Conservation (phyloP, 1,140 invertebrate species). For the Drosophila simulans region DNA sequence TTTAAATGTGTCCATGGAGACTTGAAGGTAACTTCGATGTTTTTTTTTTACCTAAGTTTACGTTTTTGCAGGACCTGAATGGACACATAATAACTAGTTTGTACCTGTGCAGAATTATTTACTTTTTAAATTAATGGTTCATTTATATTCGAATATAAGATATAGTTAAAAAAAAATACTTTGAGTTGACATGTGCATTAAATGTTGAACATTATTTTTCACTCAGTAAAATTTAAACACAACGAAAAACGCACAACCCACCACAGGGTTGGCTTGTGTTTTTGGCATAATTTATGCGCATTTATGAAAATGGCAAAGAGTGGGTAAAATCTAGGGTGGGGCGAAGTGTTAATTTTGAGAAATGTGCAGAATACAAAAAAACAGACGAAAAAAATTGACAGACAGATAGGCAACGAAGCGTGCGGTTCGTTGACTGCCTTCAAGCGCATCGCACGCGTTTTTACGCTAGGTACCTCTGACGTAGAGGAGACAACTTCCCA, state of each 20-base stretch:
- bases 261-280: slow-evolving; percentile 62
- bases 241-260: slow-evolving; percentile 43
- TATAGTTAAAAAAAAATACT: slow-evolving; percentile 10
- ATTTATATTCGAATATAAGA: too few relatives aligned
- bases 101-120: background rate
- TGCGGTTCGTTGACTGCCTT: slow-evolving; percentile 42
- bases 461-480: slow-evolving; percentile 26
- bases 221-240: slow-evolving; percentile 64
- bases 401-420: slow-evolving; percentile 38
- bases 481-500: slow-evolving; percentile 53
- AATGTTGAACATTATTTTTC: slow-evolving; percentile 80
- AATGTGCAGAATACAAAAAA: slow-evolving; percentile 35
- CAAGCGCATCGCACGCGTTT: slow-evolving; percentile 47
- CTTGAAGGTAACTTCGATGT: slow-evolving; percentile 16
- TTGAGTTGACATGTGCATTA: slow-evolving; percentile 66
- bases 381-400: slow-evolving; percentile 8
- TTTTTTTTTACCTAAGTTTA: slow-evolving; percentile 14
- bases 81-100: background rate
- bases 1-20: slow-evolving; percentile 75
- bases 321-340: slow-evolving; percentile 29
- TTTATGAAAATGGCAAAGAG: slow-evolving; percentile 24
- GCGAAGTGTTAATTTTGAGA: slow-evolving; percentile 75
- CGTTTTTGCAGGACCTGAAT: background rate
- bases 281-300: slow-evolving; percentile 80
- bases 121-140: background rate